phyloP scores from a whole-genome alignment of 2,113 vertebrate genomes.

The Candoia aspera region DNA sequence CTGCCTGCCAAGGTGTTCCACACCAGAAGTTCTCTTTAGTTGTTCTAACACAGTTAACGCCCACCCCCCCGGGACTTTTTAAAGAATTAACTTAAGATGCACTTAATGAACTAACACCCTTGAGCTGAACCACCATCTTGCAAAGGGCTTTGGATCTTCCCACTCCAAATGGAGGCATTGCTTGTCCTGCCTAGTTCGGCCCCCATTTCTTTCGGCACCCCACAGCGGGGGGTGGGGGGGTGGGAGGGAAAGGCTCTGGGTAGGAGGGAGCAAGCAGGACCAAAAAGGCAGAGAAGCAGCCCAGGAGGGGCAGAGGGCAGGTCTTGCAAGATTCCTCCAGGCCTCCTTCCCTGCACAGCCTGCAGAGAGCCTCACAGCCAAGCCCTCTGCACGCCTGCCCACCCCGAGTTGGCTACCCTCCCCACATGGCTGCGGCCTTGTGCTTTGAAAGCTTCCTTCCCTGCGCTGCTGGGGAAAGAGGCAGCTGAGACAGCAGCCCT shows the following conservation, averaged over 20 bases:
- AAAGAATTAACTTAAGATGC: not conserved
- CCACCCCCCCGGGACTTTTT: not conserved
- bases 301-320: not conserved
- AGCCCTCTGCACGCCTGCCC: not conserved
- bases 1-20: not conserved
- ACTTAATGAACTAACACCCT: accelerated
- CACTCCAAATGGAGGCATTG: not conserved
- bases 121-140: not conserved
- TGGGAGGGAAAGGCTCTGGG: not conserved
- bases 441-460: not conserved
- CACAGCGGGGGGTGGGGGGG: not conserved
- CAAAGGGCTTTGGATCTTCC: not conserved
- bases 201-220: not conserved
- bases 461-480: not conserved
- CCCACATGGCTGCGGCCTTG: not conserved
- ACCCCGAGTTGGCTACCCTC: too few species aligned
- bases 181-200: not conserved
- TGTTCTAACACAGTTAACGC: not conserved
- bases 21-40: not conserved
- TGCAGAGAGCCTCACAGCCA: too few species aligned
- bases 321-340: not conserved
- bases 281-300: not conserved
- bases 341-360: not conserved
- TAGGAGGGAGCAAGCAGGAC: not conserved
- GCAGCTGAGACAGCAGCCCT: accelerated